Evolutionary conservation across 2,888 invertebrate genomes (phyloP).

Genomic region (Cheiracanthium punctorium): DNA sequence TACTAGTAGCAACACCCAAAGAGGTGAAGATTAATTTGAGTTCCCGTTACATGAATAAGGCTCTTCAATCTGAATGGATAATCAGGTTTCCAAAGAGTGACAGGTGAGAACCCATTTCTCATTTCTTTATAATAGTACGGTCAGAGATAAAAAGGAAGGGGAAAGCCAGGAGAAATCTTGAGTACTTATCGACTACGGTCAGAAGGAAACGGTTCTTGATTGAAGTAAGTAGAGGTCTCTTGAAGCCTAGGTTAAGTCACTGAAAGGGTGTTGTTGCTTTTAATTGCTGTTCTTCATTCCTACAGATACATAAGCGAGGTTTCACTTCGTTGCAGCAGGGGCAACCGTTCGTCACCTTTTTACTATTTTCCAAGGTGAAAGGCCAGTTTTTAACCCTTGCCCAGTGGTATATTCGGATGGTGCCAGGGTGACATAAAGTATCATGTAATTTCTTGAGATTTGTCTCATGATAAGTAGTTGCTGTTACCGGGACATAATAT

Average conservation of each 20-base stretch:
- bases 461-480: neutral
- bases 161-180: constrained; percentile 71
- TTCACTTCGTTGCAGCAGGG: constrained; percentile 60
- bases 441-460: constrained; percentile 51
- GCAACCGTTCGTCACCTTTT: constrained; percentile 24
- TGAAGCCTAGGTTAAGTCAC: no score
- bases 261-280: constrained; percentile 71
- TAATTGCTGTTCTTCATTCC: constrained; percentile 46
- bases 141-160: no score
- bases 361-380: constrained; percentile 51
- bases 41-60: constrained; percentile 70
- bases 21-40: constrained; percentile 60
- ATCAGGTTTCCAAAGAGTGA: constrained; percentile 67
- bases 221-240: constrained; percentile 69
- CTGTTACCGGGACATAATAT: constrained; percentile 52
- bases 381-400: constrained; percentile 41
- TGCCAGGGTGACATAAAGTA: constrained; percentile 60
- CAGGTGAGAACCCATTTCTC: constrained; percentile 60
- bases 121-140: no score
- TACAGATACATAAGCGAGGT: constrained; percentile 49
- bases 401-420: constrained; percentile 46
- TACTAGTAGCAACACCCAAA: constrained; percentile 66
- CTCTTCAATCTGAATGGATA: constrained; percentile 70
- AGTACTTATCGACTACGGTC: constrained; percentile 71
- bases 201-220: constrained; percentile 69